Percentiles rank a stretch among this genome's conserved stretches.
Conservation (phyloP, 2,113 vertebrate species). For the Theristicus caerulescens region DNA sequence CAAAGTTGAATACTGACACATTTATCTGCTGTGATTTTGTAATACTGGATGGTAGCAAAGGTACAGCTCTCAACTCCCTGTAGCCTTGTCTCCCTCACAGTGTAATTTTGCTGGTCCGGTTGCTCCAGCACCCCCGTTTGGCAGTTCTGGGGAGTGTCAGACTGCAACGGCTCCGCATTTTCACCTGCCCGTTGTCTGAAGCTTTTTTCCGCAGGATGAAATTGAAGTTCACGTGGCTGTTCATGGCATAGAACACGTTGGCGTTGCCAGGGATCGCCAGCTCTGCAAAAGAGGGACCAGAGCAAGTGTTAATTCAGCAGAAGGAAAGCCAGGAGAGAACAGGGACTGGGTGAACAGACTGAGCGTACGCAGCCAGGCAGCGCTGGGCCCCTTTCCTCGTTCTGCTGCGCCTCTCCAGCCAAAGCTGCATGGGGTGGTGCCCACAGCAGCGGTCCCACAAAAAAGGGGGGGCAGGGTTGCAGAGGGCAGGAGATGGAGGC, state of each 20-base stretch:
- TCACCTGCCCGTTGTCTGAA: conserved; percentile 47
- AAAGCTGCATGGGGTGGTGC: accelerated
- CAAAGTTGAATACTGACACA: neutral
- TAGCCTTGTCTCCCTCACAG: conserved; percentile 61
- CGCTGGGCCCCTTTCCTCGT: no score
- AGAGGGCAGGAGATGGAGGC: neutral
- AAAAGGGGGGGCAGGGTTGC: neutral
- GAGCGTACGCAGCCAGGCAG: accelerated
- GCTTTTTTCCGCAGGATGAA: conserved; percentile 87
- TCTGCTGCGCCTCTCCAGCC: neutral
- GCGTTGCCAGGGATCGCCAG: conserved; percentile 87
- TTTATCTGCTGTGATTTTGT: neutral
- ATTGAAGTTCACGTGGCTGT: conserved; percentile 88
- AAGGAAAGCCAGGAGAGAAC: neutral
- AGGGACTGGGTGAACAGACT: accelerated
- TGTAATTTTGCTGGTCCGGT: conserved; percentile 83
- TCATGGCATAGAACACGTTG: conserved; percentile 97
- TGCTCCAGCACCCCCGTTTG: conserved; percentile 78
- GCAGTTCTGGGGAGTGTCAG: conserved; percentile 79
- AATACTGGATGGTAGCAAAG: neutral
- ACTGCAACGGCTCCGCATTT: conserved; percentile 78
- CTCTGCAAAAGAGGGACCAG: conserved; percentile 71
- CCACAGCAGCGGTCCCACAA: neutral
- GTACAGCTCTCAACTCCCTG: neutral
- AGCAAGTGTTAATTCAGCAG: neutral